These are phyloP conservation scores for Phyllotreta striolata DNA, from an alignment of 2,888 invertebrate species.

Conservation along the genomic window DNA sequence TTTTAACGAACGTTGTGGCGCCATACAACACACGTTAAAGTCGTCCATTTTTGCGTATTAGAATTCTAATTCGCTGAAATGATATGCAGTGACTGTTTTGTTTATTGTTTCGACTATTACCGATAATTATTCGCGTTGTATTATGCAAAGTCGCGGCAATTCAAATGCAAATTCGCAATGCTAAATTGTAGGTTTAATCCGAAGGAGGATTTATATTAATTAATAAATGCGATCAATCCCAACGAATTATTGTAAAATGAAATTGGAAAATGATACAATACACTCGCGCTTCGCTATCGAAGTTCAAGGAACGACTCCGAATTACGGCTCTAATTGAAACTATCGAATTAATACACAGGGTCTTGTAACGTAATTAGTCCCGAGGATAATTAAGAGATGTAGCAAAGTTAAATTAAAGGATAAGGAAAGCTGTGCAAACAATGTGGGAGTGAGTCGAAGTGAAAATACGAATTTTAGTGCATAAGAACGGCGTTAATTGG, in stretches of 20 bases:
- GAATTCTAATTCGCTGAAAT: too few relatives aligned
- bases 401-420: slow-evolving; percentile 32
- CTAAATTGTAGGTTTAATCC: too few relatives aligned
- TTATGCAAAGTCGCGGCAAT: background rate
- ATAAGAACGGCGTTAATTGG: slow-evolving; percentile 26
- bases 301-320: slow-evolving; percentile 25
- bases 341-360: slow-evolving; percentile 35
- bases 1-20: too few relatives aligned
- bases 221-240: slow-evolving; percentile 1
- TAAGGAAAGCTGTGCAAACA: slow-evolving; percentile 33
- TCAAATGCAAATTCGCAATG: background rate
- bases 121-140: too few relatives aligned
- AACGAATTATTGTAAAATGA: slow-evolving; percentile 2
- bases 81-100: too few relatives aligned
- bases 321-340: slow-evolving; percentile 30
- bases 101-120: too few relatives aligned
- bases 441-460: slow-evolving; percentile 22
- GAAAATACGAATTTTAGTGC: slow-evolving; percentile 27
- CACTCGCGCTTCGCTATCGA: slow-evolving; percentile 13
- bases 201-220: background rate
- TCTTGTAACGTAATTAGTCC: slow-evolving; percentile 34
- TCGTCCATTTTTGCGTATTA: too few relatives aligned
- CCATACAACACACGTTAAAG: too few relatives aligned
- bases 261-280: slow-evolving; percentile 28
- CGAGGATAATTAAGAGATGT: slow-evolving; percentile 32